These are phyloP conservation scores for Tolmerus cingulatus DNA, from an alignment of 2,888 invertebrate species.

Conservation along the genomic window DNA sequence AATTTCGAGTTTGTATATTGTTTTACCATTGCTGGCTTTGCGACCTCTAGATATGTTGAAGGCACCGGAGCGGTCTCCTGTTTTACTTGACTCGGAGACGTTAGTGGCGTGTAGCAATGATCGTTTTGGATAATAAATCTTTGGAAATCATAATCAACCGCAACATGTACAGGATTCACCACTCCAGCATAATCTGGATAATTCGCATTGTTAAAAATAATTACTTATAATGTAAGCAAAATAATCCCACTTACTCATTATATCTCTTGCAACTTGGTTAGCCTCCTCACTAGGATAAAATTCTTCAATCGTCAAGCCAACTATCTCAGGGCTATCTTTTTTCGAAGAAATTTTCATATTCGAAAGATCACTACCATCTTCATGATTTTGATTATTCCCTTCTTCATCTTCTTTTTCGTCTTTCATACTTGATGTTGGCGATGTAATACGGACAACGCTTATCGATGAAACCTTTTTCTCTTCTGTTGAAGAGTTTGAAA, in stretches of 20 bases:
- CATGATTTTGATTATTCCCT: conserved; percentile 64
- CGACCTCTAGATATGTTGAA: neutral
- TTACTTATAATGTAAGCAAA: neutral
- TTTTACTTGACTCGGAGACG: conserved; percentile 69
- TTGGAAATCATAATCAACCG: conserved; percentile 59
- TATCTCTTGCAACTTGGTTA: conserved; percentile 63
- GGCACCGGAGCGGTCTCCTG: conserved; percentile 49
- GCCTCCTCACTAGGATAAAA: conserved; percentile 68
- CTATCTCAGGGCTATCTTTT: conserved; percentile 65
- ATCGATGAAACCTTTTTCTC: conserved; percentile 69
- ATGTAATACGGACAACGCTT: conserved; percentile 69
- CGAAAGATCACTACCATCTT: conserved; percentile 65
- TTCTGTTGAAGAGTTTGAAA: conserved; percentile 51
- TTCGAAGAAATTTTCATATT: conserved; percentile 54
- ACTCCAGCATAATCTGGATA: conserved; percentile 58
- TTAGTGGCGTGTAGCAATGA: conserved; percentile 81
- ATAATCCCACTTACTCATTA: conserved; percentile 57
- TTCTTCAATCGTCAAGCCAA: conserved; percentile 72
- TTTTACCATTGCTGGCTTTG: conserved; percentile 16
- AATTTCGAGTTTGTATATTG: conserved; percentile 7
- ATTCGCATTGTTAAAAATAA: neutral
- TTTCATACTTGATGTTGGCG: conserved; percentile 62
- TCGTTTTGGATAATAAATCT: conserved; percentile 73
- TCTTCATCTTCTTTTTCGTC: conserved; percentile 55
- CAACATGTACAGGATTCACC: conserved; percentile 56